Evolutionary conservation across 2,113 vertebrate genomes (phyloP).

Genomic region (Puma concolor): DNA sequence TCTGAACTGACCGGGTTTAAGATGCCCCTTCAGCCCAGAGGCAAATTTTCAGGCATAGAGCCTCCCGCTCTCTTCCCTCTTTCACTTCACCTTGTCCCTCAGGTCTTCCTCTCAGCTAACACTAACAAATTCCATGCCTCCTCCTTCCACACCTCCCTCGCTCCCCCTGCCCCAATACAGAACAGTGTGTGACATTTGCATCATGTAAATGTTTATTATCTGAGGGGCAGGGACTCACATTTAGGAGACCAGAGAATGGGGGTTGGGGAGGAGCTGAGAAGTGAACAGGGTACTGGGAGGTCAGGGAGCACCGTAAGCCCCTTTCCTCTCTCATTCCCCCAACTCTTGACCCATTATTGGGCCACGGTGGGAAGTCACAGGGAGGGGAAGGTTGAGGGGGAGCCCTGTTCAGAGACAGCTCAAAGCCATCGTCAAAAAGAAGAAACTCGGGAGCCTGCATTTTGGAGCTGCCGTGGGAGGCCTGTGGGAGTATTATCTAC

Average conservation of each 20-base stretch:
- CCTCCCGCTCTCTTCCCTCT: background rate
- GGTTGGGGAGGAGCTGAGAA: background rate
- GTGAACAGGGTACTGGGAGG: background rate
- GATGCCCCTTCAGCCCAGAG: background rate
- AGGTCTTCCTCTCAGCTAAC: background rate
- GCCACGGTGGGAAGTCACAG: background rate
- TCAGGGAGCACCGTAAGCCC: background rate
- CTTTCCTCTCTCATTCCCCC: background rate
- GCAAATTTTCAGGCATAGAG: background rate
- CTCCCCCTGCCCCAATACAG: background rate
- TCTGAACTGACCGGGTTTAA: background rate
- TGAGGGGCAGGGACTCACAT: background rate
- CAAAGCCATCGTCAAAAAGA: conserved; percentile 77
- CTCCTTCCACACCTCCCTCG: background rate
- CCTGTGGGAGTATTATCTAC: conserved; percentile 79
- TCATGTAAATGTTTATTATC: background rate
- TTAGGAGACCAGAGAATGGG: background rate
- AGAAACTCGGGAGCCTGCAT: conserved; percentile 71
- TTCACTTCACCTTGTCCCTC: background rate
- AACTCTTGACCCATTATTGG: background rate
- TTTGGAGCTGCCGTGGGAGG: conserved; percentile 72
- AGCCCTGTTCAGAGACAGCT: conserved; percentile 60
- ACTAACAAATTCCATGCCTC: background rate
- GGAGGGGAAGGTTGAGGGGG: conserved; percentile 45
- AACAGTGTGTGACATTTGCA: background rate